phyloP scores from a whole-genome alignment of 2,113 vertebrate genomes.

The Carollia perspicillata region DNA sequence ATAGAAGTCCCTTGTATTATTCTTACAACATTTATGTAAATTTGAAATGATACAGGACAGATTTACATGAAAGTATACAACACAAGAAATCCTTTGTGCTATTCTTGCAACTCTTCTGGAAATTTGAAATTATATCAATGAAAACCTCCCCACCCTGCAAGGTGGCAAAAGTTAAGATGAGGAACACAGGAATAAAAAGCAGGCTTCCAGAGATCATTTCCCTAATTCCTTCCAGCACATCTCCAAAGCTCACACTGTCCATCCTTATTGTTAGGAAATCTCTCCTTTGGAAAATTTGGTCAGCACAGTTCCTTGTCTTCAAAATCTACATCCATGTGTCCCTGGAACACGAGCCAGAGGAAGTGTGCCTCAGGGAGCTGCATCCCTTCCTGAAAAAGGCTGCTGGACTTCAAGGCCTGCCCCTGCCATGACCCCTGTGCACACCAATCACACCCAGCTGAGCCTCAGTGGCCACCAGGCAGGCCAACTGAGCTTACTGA shows the following conservation, averaged over 20 bases:
- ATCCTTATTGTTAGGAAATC: not conserved
- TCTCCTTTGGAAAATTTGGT: not conserved
- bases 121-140: not conserved
- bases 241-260: not conserved
- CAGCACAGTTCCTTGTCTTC: constrained; percentile 17
- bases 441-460: not conserved
- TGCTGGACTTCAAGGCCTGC: not conserved
- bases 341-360: not conserved
- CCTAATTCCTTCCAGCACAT: not conserved
- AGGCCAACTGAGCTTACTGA: not conserved
- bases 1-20: not conserved
- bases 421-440: fast-evolving
- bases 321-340: not conserved
- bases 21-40: not conserved
- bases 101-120: not conserved
- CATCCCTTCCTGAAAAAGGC: not conserved
- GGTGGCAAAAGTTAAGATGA: not conserved
- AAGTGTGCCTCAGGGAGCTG: not conserved
- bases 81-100: not conserved
- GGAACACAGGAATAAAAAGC: not conserved
- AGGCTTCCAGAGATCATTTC: not conserved
- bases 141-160: not conserved
- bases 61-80: not conserved
- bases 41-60: not conserved
- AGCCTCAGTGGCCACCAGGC: not conserved